Evolutionary conservation across 2,113 vertebrate species (phyloP).

Genomic region (Entelurus aequoreus): DNA sequence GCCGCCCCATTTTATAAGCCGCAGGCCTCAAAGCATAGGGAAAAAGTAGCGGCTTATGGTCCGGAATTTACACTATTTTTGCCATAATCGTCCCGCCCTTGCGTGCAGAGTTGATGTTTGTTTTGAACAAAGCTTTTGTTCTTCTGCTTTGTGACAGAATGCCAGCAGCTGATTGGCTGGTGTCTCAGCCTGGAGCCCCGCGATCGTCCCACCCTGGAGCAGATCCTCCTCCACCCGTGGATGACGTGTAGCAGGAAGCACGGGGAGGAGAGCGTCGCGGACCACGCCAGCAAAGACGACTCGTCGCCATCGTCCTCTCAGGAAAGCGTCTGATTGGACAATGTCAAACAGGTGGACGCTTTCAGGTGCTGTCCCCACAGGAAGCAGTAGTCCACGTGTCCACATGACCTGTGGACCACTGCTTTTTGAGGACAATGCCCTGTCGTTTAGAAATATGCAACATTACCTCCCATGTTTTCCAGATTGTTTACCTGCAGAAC

Average conservation of each 20-base stretch:
- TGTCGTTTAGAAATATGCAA: too few relatives aligned
- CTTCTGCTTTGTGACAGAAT: slow-evolving; percentile 66
- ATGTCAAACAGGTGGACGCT: neutral
- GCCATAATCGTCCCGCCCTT: too few relatives aligned
- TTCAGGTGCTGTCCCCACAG: neutral
- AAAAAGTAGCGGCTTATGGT: too few relatives aligned
- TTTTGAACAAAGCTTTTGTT: neutral
- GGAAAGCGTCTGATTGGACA: slow-evolving; percentile 79
- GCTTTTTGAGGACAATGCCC: too few relatives aligned
- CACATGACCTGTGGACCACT: too few relatives aligned
- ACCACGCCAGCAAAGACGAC: slow-evolving; percentile 71
- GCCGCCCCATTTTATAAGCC: too few relatives aligned
- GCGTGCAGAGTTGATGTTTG: too few relatives aligned
- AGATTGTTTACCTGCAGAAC: too few relatives aligned
- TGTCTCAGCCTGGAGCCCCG: slow-evolving; percentile 88
- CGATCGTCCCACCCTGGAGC: slow-evolving; percentile 87
- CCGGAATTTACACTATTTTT: too few relatives aligned
- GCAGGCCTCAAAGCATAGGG: too few relatives aligned
- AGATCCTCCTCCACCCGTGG: slow-evolving; percentile 89
- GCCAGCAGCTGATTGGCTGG: slow-evolving; percentile 90
- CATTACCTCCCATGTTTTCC: too few relatives aligned
- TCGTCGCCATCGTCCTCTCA: slow-evolving; percentile 75
- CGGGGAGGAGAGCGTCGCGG: slow-evolving; percentile 49
- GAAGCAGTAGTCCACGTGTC: too few relatives aligned
- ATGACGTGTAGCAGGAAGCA: slow-evolving; percentile 55